These are phyloP conservation scores for Falco cherrug DNA, from an alignment of 2,797 vertebrate genomes.

Conservation along the genomic window DNA sequence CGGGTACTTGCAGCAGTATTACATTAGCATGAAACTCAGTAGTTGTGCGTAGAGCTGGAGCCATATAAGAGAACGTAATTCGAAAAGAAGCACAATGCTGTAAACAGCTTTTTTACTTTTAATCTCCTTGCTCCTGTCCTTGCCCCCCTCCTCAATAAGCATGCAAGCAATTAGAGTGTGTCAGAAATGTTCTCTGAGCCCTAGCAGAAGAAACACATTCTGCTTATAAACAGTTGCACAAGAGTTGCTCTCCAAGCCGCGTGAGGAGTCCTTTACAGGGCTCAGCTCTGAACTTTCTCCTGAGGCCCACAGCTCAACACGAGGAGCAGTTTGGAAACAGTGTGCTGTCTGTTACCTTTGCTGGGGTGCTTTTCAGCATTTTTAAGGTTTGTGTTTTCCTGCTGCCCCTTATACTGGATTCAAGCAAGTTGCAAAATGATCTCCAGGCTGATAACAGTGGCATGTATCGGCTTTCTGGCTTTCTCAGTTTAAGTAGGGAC, in stretches of 20 bases:
- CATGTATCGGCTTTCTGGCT: background rate
- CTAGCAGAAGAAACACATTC: background rate
- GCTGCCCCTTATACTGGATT: background rate
- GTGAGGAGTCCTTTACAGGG: background rate
- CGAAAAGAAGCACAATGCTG: background rate
- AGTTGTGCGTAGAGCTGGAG: background rate
- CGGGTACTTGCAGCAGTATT: background rate
- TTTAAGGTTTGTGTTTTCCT: background rate
- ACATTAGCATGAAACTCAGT: background rate
- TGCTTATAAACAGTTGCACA: background rate
- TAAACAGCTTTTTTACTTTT: background rate
- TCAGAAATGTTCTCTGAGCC: background rate
- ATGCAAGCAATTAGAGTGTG: background rate
- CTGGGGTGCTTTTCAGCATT: background rate
- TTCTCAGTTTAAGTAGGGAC: background rate
- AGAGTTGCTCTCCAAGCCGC: accelerated
- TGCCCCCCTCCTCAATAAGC: background rate
- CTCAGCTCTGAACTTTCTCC: background rate
- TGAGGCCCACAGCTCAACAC: background rate
- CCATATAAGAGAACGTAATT: background rate
- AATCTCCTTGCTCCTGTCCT: background rate
- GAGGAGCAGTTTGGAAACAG: background rate
- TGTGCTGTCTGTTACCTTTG: background rate
- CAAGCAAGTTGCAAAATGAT: background rate
- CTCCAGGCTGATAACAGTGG: background rate